Evolutionary conservation across 2,797 vertebrate genomes (phyloP).

Genomic region (Meriones psammophilus): DNA sequence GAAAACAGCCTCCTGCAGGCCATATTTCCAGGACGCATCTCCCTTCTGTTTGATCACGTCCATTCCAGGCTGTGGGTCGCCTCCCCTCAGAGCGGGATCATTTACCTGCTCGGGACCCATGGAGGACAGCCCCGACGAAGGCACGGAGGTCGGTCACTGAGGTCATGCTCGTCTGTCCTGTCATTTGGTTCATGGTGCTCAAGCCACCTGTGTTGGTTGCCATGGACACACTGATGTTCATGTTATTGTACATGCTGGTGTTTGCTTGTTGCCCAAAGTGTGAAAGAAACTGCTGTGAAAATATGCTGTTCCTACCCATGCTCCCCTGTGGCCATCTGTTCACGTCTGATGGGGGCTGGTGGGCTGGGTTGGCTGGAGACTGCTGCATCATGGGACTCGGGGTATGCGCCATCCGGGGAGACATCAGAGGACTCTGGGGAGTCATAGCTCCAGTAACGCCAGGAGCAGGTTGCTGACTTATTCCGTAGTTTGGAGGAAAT

Average conservation of each 20-base stretch:
- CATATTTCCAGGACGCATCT: conserved; percentile 94
- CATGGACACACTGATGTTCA: conserved; percentile 98
- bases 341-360: conserved; percentile 95
- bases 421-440: conserved; percentile 98
- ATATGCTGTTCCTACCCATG: conserved; percentile 97
- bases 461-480: conserved; percentile 97
- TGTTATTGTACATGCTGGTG: conserved; percentile 97
- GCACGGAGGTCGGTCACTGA: conserved; percentile 97
- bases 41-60: conserved; percentile 91
- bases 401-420: conserved; percentile 96
- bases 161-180: conserved; percentile 97
- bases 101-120: conserved; percentile 98
- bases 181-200: conserved; percentile 96
- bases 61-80: conserved; percentile 91
- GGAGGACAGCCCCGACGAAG: conserved; percentile 95
- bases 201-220: conserved; percentile 92
- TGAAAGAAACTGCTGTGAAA: conserved; percentile 96
- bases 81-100: conserved; percentile 91
- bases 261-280: conserved; percentile 97
- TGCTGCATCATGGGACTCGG: conserved; percentile 94
- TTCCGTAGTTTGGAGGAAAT: conserved; percentile 98
- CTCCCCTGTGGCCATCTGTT: conserved; percentile 98
- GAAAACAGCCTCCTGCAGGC: conserved; percentile 88
- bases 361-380: conserved; percentile 91
- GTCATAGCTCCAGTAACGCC: conserved; percentile 95